A percentile compares a stretch with the other conserved stretches of the same genome.
Conservation (phyloP, 2,888 invertebrate species). For the Eretmocerus hayati region DNA sequence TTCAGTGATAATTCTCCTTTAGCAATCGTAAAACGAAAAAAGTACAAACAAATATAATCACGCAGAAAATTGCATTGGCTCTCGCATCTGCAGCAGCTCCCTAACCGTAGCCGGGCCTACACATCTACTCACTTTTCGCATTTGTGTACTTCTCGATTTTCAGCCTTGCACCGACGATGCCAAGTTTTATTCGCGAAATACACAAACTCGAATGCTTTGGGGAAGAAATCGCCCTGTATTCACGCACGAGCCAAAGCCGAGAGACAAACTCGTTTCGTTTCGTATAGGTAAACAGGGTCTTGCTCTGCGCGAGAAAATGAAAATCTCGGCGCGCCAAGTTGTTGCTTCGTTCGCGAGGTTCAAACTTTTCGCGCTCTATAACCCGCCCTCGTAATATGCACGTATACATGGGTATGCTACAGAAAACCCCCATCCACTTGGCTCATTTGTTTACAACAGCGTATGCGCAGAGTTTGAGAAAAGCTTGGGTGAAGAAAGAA, state of each 20-base stretch:
- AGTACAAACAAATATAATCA: neutral
- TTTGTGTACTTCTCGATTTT: no score
- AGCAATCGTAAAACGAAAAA: no score
- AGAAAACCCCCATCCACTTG: constrained; percentile 11
- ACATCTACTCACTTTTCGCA: no score
- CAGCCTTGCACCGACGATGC: no score
- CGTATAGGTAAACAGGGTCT: no score
- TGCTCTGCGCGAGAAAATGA: constrained; percentile 29
- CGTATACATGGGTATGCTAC: constrained; percentile 3
- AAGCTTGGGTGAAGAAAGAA: constrained; percentile 3
- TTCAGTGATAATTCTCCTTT: no score
- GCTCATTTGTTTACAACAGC: constrained; percentile 14
- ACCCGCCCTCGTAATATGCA: constrained; percentile 6
- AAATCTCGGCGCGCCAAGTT: constrained; percentile 26
- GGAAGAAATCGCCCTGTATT: neutral
- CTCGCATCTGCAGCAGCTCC: neutral
- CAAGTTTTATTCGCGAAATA: no score
- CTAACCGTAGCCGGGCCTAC: neutral
- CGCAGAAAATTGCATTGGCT: constrained; percentile 7
- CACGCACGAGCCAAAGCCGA: constrained; percentile 26
- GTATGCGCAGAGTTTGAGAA: constrained; percentile 2
- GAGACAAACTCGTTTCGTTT: constrained; percentile 16
- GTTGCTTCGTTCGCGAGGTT: constrained; percentile 9
- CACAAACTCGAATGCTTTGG: neutral
- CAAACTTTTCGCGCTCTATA: neutral